Evolutionary conservation across 2,113 vertebrate genomes (phyloP).

Genomic region (Nibea coibor): DNA sequence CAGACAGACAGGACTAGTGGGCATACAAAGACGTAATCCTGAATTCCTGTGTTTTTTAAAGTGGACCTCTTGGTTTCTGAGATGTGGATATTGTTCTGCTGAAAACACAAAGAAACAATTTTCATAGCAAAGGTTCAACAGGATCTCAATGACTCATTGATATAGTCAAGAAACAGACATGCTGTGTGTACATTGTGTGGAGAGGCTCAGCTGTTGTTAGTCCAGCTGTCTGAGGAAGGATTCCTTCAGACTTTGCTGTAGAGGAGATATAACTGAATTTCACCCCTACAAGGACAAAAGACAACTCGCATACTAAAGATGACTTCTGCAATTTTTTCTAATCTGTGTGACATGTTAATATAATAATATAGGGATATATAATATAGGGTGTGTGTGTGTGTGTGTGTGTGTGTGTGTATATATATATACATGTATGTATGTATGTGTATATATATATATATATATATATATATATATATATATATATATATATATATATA

Average conservation of each 20-base stretch:
- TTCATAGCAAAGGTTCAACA: not conserved
- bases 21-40: conserved; percentile 5
- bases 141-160: not conserved
- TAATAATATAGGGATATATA: not conserved
- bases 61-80: conserved; percentile 7
- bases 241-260: not conserved
- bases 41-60: conserved; percentile 21
- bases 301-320: not conserved
- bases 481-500: too few species aligned
- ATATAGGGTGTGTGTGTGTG: too few species aligned
- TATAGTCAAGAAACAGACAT: not conserved
- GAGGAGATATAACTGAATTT: conserved; percentile 5
- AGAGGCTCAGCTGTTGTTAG: conserved; percentile 34
- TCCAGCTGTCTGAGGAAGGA: conserved; percentile 34
- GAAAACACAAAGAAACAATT: not conserved
- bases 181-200: not conserved
- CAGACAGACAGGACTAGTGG: not conserved
- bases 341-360: not conserved
- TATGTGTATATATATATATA: too few species aligned
- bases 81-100: not conserved
- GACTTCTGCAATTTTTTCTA: not conserved
- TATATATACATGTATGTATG: too few species aligned
- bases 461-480: too few species aligned
- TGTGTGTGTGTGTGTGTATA: too few species aligned
- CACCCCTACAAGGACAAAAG: not conserved